Percentiles rank a stretch among this genome's conserved stretches.
Evolutionary conservation across 2,113 vertebrate species (phyloP).

Genomic region (Antidorcas marsupialis): DNA sequence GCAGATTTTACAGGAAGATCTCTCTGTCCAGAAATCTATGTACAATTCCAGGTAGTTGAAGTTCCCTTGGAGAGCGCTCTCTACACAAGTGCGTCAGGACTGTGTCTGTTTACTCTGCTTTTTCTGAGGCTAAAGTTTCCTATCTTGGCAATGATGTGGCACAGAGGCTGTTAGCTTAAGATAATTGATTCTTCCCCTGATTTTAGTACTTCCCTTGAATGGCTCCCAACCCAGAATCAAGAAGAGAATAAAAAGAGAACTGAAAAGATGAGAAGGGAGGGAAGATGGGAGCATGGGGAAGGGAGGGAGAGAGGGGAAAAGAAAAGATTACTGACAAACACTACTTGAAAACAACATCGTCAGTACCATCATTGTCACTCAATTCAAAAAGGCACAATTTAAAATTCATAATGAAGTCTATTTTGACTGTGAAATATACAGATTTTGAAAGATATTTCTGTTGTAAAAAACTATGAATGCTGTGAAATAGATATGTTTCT

Average conservation of each 20-base stretch:
- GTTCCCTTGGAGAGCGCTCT: background rate
- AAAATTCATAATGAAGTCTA: slow-evolving; percentile 70
- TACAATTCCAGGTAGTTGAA: background rate
- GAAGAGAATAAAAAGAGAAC: slow-evolving; percentile 12
- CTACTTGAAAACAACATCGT: slow-evolving; percentile 62
- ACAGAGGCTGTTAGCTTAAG: slow-evolving; percentile 50
- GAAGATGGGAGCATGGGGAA: background rate
- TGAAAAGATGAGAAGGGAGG: background rate
- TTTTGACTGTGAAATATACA: slow-evolving; percentile 55
- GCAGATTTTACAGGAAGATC: slow-evolving; percentile 22
- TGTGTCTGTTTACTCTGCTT: slow-evolving; percentile 28
- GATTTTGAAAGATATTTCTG: slow-evolving; percentile 23
- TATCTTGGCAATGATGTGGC: background rate
- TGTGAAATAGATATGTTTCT: slow-evolving; percentile 56
- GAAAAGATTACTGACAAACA: background rate
- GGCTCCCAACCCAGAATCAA: slow-evolving; percentile 64
- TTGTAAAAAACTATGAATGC: slow-evolving; percentile 57
- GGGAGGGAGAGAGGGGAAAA: background rate
- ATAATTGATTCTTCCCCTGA: slow-evolving; percentile 37
- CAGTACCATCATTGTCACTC: slow-evolving; percentile 58
- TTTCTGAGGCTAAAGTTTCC: slow-evolving; percentile 37
- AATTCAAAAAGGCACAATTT: slow-evolving; percentile 66
- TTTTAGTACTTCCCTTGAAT: slow-evolving; percentile 34
- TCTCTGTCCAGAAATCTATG: background rate
- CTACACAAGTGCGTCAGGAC: background rate